Evolutionary conservation across 1,140 invertebrate species (phyloP).

Genomic region (Calosoma granatense): DNA sequence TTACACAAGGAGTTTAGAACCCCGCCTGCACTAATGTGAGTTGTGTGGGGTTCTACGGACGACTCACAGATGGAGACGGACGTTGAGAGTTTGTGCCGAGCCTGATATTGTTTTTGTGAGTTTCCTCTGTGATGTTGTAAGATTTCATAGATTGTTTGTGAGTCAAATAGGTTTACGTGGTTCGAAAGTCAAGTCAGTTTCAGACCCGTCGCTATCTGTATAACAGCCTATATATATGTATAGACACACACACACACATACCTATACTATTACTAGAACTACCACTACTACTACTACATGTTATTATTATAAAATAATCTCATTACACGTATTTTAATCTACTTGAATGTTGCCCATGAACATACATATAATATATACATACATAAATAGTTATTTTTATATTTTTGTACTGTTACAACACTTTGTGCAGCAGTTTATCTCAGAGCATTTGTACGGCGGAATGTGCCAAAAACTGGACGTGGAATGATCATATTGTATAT

Average conservation of each 20-base stretch:
- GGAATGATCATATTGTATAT: neutral
- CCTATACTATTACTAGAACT: too few species aligned
- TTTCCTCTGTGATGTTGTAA: slow-evolving; percentile 8
- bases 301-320: too few species aligned
- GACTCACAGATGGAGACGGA: neutral
- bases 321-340: too few species aligned
- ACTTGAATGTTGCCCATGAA: too few species aligned
- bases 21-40: neutral
- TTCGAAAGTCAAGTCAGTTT: neutral
- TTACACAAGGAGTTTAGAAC: neutral
- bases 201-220: too few species aligned
- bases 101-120: slow-evolving; percentile 4
- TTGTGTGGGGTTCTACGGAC: neutral
- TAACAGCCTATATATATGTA: too few species aligned
- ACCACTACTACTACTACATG: too few species aligned
- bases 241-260: too few species aligned
- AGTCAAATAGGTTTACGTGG: too few species aligned
- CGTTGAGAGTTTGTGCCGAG: neutral
- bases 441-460: neutral
- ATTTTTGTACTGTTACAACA: too few species aligned
- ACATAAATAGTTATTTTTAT: too few species aligned
- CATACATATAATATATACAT: too few species aligned
- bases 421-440: neutral
- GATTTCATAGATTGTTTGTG: slow-evolving; percentile 4
- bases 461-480: neutral